These are phyloP conservation scores for Phyllotreta cruciferae DNA, from an alignment of 2,888 invertebrate species.

Conservation along the genomic window DNA sequence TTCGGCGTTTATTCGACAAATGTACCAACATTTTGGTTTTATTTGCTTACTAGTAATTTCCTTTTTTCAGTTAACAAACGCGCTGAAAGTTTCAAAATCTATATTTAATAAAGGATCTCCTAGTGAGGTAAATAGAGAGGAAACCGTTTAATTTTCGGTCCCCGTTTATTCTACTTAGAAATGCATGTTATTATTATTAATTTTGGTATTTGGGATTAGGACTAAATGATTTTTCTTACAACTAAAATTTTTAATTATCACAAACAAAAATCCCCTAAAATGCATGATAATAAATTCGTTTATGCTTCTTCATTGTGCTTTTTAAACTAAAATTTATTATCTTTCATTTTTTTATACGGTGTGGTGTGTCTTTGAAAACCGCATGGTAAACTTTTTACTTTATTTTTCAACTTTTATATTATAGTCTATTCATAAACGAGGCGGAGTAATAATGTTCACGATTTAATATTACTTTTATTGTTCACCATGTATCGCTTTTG, in stretches of 20 bases:
- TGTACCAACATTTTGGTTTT: not conserved
- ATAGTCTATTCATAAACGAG: too few relatives aligned
- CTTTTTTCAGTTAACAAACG: slow-evolving; percentile 25
- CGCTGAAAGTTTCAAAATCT: slow-evolving; percentile 27
- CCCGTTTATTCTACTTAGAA: not conserved
- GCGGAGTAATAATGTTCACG: too few relatives aligned
- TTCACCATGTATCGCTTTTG: too few relatives aligned
- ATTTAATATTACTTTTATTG: too few relatives aligned
- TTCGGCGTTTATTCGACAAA: not conserved
- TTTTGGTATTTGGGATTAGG: slow-evolving; percentile 2
- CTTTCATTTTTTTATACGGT: too few relatives aligned
- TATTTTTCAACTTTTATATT: too few relatives aligned
- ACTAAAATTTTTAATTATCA: slow-evolving; percentile 14
- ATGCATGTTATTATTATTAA: not conserved
- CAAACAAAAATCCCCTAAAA: not conserved
- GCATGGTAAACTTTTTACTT: too few relatives aligned
- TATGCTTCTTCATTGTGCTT: too few relatives aligned
- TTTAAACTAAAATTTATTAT: too few relatives aligned
- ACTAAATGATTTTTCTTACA: slow-evolving; percentile 5
- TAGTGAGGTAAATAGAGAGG: slow-evolving; percentile 22
- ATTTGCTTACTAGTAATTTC: slow-evolving; percentile 9
- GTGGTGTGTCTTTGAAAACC: too few relatives aligned
- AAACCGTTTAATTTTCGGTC: not conserved
- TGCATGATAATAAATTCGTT: not conserved
- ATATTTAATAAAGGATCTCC: slow-evolving; percentile 29